Conservation (phyloP, 2,113 vertebrate genomes). For the Xiphias gladius region DNA sequence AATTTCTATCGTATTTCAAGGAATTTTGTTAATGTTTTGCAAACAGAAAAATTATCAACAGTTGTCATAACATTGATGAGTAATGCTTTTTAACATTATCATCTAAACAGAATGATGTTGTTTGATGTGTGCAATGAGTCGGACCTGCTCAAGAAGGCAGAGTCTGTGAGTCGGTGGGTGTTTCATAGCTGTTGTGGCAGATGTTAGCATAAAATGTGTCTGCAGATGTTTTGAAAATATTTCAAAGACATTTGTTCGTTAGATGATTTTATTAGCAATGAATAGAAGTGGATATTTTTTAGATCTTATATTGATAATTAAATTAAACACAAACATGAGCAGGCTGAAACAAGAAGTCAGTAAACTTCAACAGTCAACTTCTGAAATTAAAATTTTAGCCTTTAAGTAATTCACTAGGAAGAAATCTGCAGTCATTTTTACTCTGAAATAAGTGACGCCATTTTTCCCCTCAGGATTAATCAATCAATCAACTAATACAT, state of each 20-base stretch:
- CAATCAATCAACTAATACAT: background rate
- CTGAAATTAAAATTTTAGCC: constrained; percentile 1
- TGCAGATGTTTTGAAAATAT: constrained; percentile 74
- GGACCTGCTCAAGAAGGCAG: constrained; percentile 68
- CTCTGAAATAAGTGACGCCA: background rate
- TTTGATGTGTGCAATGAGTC: constrained; percentile 77
- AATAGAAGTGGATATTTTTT: constrained; percentile 11
- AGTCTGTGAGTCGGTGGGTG: constrained; percentile 53
- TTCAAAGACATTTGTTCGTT: constrained; percentile 55
- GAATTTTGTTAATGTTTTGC: constrained; percentile 1
- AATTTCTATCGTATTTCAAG: background rate
- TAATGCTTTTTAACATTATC: constrained; percentile 59
- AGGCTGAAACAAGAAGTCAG: constrained; percentile 19
- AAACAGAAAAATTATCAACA: constrained; percentile 55
- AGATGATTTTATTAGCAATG: constrained; percentile 36
- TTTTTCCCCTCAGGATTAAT: background rate
- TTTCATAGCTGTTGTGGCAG: constrained; percentile 64
- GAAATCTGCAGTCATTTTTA: background rate
- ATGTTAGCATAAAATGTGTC: constrained; percentile 65
- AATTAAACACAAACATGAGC: constrained; percentile 18
- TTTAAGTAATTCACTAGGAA: background rate
- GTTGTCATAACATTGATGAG: constrained; percentile 66
- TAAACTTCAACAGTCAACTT: background rate
- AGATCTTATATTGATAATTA: constrained; percentile 19
- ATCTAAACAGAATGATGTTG: constrained; percentile 64